Conservation (phyloP, 2,797 vertebrate genomes). For the Mormyrus hasselquistii region DNA sequence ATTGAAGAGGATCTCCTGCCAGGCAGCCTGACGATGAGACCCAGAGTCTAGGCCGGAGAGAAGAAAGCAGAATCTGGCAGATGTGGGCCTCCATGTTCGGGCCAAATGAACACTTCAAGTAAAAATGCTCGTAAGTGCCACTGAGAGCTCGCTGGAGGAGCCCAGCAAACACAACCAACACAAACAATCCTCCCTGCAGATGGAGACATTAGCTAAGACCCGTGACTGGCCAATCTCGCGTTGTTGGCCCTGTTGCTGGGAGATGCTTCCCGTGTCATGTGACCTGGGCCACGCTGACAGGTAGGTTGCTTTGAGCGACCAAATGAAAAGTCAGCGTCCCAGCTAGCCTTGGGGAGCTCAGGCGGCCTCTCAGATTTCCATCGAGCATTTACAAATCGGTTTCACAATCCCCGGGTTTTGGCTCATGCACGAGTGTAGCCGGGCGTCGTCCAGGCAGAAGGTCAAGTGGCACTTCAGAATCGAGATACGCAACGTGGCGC, state of each 20-base stretch:
- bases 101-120: conserved; percentile 3
- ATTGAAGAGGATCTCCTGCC: neutral
- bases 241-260: neutral
- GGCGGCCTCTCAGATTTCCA: neutral
- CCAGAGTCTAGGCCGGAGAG: neutral
- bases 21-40: neutral
- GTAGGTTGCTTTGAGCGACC: neutral
- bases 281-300: neutral
- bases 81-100: conserved; percentile 39
- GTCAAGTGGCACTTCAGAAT: neutral
- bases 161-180: conserved; percentile 31
- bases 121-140: conserved; percentile 34
- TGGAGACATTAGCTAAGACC: conserved; percentile 13
- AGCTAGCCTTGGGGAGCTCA: neutral
- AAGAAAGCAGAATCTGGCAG: neutral
- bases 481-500: neutral
- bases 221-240: conserved; percentile 3
- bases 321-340: neutral
- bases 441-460: neutral
- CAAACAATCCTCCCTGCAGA: conserved; percentile 33
- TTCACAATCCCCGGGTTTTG: neutral
- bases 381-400: neutral
- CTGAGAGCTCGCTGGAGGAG: conserved; percentile 19
- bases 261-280: conserved; percentile 17
- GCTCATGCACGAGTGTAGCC: neutral